Percentiles rank a stretch among this genome's conserved stretches.
These are phyloP conservation scores for Trachelus troglodyta DNA, from an alignment of 2,888 invertebrate species.

Conservation along the genomic window DNA sequence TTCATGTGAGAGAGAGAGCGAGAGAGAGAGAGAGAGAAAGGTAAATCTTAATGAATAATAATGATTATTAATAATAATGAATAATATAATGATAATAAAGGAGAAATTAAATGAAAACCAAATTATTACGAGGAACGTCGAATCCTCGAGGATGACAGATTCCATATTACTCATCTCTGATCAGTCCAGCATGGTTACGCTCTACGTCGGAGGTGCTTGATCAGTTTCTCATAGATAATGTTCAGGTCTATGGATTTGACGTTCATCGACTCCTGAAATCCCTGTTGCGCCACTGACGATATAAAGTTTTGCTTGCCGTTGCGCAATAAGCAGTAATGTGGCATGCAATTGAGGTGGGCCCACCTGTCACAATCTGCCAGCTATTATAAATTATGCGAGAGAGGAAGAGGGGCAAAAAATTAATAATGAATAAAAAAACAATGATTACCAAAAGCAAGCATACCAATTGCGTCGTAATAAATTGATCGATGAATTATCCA, in stretches of 20 bases:
- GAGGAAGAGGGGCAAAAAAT: not conserved
- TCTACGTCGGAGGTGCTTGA: not conserved
- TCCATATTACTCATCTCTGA: not conserved
- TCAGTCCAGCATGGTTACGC: not conserved
- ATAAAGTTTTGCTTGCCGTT: slow-evolving; percentile 16
- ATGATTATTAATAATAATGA: too few species aligned
- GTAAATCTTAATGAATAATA: slow-evolving; percentile 4
- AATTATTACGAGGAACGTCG: slow-evolving; percentile 9
- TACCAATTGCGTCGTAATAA: slow-evolving; percentile 19
- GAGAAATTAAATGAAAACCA: slow-evolving; percentile 4
- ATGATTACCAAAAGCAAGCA: slow-evolving; percentile 11
- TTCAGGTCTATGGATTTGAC: not conserved
- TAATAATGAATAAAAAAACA: slow-evolving; percentile 6
- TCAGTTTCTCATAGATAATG: not conserved
- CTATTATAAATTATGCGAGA: not conserved
- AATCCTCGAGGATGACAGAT: not conserved
- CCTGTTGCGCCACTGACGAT: slow-evolving; percentile 12
- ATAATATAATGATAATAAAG: slow-evolving; percentile 5
- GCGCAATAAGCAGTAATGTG: slow-evolving; percentile 21
- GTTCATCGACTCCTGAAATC: not conserved
- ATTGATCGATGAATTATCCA: not conserved
- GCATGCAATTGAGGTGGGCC: slow-evolving; percentile 11
- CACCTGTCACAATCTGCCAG: slow-evolving; percentile 18
- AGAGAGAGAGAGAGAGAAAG: slow-evolving; percentile 8
- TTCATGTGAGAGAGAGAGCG: not conserved